Conservation (phyloP, 2,888 invertebrate species). For the Torymus auratus region DNA sequence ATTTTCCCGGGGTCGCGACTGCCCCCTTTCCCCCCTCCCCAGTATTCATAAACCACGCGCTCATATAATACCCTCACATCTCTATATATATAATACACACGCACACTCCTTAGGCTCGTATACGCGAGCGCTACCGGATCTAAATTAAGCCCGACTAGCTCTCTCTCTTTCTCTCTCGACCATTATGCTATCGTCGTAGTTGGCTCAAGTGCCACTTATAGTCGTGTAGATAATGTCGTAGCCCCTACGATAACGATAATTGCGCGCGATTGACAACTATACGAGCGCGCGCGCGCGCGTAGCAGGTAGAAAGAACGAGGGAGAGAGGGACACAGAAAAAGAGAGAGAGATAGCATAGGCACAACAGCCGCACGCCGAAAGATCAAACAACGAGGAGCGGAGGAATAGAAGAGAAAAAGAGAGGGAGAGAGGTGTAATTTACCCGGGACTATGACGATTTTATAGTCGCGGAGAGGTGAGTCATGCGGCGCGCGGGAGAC, state of each 20-base stretch:
- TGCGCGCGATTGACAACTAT: conserved; percentile 49
- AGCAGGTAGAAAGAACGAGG: background rate
- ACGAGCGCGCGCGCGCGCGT: background rate
- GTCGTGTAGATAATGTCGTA: conserved; percentile 36
- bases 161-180: background rate
- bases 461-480: conserved; percentile 35
- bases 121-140: conserved; percentile 32
- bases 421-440: conserved; percentile 23
- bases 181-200: conserved; percentile 52
- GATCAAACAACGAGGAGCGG: conserved; percentile 32
- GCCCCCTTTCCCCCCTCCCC: background rate
- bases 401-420: background rate
- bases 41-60: background rate
- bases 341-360: too few relatives aligned
- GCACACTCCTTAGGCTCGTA: background rate
- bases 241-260: conserved; percentile 47
- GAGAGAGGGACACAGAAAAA: too few relatives aligned
- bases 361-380: conserved; percentile 3
- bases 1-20: conserved; percentile 37
- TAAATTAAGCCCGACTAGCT: conserved; percentile 46
- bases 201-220: conserved; percentile 51
- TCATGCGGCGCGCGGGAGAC: conserved; percentile 10
- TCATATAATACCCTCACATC: too few relatives aligned
- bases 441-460: conserved; percentile 23
- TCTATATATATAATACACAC: conserved; percentile 4